Conservation (phyloP, 1,140 invertebrate species). For the Ephestia elutella region DNA sequence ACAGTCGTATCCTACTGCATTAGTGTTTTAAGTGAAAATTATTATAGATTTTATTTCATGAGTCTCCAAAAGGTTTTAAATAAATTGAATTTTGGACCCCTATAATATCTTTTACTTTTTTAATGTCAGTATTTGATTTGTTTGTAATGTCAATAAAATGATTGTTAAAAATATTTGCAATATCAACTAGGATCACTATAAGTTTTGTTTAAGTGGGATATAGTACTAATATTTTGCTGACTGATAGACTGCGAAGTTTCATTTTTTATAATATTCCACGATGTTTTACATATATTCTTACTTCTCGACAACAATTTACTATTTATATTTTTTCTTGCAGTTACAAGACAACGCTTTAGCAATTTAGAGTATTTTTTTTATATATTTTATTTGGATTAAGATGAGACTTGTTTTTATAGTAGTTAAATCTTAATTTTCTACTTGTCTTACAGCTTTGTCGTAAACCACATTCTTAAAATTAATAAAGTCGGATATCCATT, state of each 20-base stretch:
- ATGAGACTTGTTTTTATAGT: conserved; percentile 2
- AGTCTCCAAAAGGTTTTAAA: not conserved
- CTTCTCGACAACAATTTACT: not conserved
- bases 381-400: not conserved
- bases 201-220: not conserved
- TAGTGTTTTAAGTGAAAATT: not conserved
- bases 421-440: conserved; percentile 8
- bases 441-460: conserved; percentile 3
- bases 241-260: not conserved
- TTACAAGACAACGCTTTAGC: not conserved
- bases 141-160: not conserved
- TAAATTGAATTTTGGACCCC: not conserved
- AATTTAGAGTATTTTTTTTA: conserved; percentile 20
- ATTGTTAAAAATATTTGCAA: not conserved
- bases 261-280: conserved; percentile 7
- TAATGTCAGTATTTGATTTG: not conserved
- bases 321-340: not conserved
- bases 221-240: not conserved
- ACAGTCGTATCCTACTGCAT: not conserved
- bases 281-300: conserved; percentile 6
- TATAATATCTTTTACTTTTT: not conserved
- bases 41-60: not conserved
- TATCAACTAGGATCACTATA: not conserved
- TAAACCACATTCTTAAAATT: too few species aligned
- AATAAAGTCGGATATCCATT: conserved; percentile 10